Base-by-base conservation (phyloP, 2,888 invertebrate genomes). In the Abrostola triplasia region DNA sequence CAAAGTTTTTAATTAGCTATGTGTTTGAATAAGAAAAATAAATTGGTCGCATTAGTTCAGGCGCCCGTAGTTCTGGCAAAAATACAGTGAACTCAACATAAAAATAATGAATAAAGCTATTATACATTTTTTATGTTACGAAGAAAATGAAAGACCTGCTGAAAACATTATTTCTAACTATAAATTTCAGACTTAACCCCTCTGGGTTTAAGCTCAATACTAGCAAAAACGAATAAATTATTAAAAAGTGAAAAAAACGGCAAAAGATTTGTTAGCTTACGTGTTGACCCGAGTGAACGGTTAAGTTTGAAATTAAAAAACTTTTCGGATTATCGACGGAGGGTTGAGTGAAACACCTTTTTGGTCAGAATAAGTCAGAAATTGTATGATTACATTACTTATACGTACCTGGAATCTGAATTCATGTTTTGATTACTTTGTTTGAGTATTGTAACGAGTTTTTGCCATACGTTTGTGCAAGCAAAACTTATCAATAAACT, bases 261-360 rank as follows among this genome's bases (percentile, higher is more conserved):
- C 59, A 11, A 66, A 37, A 42, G 38, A 53, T 57, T 69, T 69
- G 24, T 62, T 51, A 50, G 38, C 51, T 42, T 40, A 67, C 64
- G 51, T 64, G 54, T 63, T 51, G 50, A 59, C 48, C 53, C 7
- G 36, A 49, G 47, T 13, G 53, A 64, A 55, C 56, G 35, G 44
- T 70, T 65, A 64, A 69, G 70, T 79, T 79, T 60, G 0, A 71
- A 77, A 77, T 79, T 67, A 77, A 70, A 77, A 79, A 80, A 77
- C 57, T 79, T 79, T 70, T 44, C 36, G 8, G 55, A 68, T 68
- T 70, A 67, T 56, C 54, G 59, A 55, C 52, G 36, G 42, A 51
- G 52, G 53, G 42, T 37, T 24, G n/a, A 68, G 65, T 36, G 58
- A 49, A 56, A 58, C n/a, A 52, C n/a, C 11, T 38, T 37, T 63